phyloP scores from a whole-genome alignment of 2,113 vertebrate genomes.

The Spilogale gracilis region DNA sequence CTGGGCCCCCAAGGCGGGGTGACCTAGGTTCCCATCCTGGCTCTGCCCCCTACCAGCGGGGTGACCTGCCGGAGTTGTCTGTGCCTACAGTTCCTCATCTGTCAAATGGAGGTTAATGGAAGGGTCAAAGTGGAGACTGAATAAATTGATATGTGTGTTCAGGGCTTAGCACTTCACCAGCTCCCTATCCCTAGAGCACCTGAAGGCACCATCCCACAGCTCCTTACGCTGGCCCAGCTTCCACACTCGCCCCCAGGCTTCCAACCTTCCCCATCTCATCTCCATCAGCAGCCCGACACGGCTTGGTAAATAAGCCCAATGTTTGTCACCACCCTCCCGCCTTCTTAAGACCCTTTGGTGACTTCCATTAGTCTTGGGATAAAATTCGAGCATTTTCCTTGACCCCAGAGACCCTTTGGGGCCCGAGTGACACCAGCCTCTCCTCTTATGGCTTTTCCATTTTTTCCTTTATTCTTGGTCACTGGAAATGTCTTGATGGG shows the following conservation, averaged over 20 bases:
- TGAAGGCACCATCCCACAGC: rapidly evolving
- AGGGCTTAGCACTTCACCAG: neutral
- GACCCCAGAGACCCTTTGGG: neutral
- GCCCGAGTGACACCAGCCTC: no score
- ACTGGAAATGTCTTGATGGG: neutral
- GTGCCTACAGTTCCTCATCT: neutral
- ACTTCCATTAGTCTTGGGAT: neutral
- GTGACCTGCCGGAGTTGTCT: neutral
- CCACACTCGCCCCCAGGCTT: neutral
- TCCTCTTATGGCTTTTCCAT: neutral
- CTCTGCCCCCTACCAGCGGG: neutral
- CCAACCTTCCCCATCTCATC: no score
- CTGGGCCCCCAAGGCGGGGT: neutral
- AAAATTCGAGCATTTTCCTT: neutral
- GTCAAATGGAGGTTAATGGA: no score
- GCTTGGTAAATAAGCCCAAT: neutral
- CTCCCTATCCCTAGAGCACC: neutral
- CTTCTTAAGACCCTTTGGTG: neutral
- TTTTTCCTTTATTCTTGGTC: neutral
- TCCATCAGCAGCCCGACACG: neutral
- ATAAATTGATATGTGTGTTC: rapidly evolving
- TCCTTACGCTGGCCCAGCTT: no score
- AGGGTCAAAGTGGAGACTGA: neutral
- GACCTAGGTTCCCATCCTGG: neutral
- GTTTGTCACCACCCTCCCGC: no score